Evolutionary conservation across 2,888 invertebrate species (phyloP).

Genomic region (Proisotoma minuta): DNA sequence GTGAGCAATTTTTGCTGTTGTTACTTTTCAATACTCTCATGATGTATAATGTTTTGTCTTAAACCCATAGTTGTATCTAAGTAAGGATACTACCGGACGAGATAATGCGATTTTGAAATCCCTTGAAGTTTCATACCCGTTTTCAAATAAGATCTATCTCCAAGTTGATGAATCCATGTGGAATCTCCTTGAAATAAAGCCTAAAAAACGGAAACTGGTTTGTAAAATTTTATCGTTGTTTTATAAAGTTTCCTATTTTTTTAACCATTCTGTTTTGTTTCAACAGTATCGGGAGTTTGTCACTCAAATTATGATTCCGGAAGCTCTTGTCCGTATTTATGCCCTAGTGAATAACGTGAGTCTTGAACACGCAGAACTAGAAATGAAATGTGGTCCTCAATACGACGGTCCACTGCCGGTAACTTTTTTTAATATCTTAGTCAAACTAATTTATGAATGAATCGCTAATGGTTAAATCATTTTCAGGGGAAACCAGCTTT

Average conservation of each 20-base stretch:
- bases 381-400: conserved; percentile 32
- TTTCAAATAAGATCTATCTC: no score
- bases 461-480: no score
- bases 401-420: conserved; percentile 10
- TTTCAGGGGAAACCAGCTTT: no score
- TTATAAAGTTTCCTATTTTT: no score
- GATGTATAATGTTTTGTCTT: neutral
- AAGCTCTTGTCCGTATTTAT: conserved; percentile 39
- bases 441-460: no score
- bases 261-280: no score
- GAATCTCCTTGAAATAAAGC: no score
- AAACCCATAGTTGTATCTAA: neutral
- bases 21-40: neutral
- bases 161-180: no score
- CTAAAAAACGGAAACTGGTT: no score
- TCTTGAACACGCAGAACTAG: conserved; percentile 29
- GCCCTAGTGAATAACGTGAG: conserved; percentile 29
- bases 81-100: neutral
- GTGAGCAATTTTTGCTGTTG: neutral
- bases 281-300: conserved; percentile 35
- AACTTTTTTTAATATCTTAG: no score
- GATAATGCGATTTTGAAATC: no score
- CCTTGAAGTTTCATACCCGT: neutral
- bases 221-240: no score
- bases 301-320: conserved; percentile 35